Conservation (phyloP, 2,113 vertebrate species). For the Corvus moneduloides region DNA sequence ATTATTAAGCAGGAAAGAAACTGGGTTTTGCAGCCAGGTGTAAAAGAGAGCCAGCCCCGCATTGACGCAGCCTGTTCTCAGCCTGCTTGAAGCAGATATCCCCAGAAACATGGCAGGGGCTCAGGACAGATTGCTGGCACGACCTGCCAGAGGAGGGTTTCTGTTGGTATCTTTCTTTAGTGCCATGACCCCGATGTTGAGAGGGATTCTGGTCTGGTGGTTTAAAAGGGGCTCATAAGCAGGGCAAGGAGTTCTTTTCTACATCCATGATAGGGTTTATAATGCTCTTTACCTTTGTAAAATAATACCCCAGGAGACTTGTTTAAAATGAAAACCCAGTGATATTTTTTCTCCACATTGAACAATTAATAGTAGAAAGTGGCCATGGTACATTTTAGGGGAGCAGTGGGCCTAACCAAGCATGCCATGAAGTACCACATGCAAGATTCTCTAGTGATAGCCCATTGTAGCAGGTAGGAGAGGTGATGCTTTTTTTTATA, state of each 20-base stretch:
- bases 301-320: background rate
- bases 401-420: background rate
- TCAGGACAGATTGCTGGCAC: background rate
- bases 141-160: background rate
- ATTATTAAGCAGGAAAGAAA: background rate
- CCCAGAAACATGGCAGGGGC: background rate
- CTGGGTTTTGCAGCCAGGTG: background rate
- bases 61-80: background rate
- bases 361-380: background rate
- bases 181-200: background rate
- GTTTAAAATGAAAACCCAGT: background rate
- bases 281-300: background rate
- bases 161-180: background rate
- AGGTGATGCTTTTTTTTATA: background rate
- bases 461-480: background rate
- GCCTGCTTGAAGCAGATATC: background rate
- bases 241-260: background rate
- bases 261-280: background rate
- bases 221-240: background rate
- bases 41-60: background rate
- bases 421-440: background rate
- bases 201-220: background rate
- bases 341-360: background rate
- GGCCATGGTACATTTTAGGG: background rate
- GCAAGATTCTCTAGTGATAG: background rate